phyloP scores from a whole-genome alignment of 2,888 invertebrate genomes.

The Melinopterus prodromus region DNA sequence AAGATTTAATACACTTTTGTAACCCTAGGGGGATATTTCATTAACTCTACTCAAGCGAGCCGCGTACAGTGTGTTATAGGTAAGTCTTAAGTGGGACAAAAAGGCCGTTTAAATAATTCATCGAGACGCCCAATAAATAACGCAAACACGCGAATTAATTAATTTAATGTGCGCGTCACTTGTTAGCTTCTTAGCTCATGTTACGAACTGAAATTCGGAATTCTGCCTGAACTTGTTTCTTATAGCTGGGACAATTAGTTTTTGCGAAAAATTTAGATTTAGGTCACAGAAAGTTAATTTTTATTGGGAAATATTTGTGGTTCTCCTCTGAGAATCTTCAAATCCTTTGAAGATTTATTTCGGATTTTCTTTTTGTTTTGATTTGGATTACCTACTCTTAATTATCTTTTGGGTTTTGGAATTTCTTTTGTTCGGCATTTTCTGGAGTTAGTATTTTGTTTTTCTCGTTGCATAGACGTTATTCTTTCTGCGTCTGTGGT shows the following conservation, averaged over 20 bases:
- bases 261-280: not conserved
- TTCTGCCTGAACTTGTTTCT: not conserved
- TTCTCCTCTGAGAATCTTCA: not conserved
- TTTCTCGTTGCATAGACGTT: no score
- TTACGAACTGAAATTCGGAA: not conserved
- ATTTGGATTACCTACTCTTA: no score
- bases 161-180: not conserved
- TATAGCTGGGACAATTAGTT: not conserved
- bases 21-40: constrained; percentile 4
- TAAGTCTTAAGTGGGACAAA: not conserved
- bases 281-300: not conserved
- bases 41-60: not conserved
- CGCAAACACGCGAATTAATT: not conserved
- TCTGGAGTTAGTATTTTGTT: no score
- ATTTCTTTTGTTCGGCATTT: no score
- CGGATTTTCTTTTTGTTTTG: no score
- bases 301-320: not conserved
- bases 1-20: constrained; percentile 4
- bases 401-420: no score
- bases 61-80: not conserved
- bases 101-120: not conserved
- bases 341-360: no score
- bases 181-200: not conserved
- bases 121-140: not conserved
- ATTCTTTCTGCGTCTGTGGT: no score